Percentiles rank a stretch among this genome's conserved stretches.
phyloP scores from a whole-genome alignment of 1,140 invertebrate genomes.

The Euwallacea similis region DNA sequence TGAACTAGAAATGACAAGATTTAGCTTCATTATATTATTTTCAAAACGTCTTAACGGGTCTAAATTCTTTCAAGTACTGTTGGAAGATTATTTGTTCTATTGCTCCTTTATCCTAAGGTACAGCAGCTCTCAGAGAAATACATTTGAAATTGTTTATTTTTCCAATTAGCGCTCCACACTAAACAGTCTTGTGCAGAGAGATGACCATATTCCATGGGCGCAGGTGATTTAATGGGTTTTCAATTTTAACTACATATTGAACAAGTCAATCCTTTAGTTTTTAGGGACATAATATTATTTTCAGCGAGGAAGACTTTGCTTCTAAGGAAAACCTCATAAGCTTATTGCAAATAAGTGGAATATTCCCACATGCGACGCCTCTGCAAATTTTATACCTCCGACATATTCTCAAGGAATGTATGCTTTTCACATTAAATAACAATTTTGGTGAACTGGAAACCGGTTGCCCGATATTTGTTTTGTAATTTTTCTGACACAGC shows the following conservation, averaged over 20 bases:
- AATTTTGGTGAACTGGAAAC: slow-evolving; percentile 12
- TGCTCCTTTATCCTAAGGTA: slow-evolving; percentile 29
- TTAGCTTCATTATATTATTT: no score
- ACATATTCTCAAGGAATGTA: slow-evolving; percentile 7
- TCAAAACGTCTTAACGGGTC: slow-evolving; percentile 8
- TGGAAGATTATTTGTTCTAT: slow-evolving; percentile 20
- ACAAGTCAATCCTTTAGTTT: no score
- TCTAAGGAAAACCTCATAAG: no score
- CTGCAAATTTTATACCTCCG: slow-evolving; percentile 5
- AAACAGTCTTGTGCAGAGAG: slow-evolving; percentile 16
- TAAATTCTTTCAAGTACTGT: slow-evolving; percentile 9
- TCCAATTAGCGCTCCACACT: slow-evolving; percentile 19
- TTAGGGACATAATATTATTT: background rate
- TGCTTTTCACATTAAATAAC: slow-evolving; percentile 14
- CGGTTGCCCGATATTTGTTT: slow-evolving; percentile 3
- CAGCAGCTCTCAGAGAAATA: slow-evolving; percentile 32
- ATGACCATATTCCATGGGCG: slow-evolving; percentile 22
- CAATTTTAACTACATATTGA: no score
- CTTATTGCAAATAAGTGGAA: no score
- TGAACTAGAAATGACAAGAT: no score
- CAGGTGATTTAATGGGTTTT: background rate
- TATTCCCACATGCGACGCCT: background rate
- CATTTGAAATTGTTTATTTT: slow-evolving; percentile 33
- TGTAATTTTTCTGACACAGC: slow-evolving; percentile 15
- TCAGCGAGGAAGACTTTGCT: no score